Evolutionary conservation across 2,797 vertebrate species (phyloP).

Genomic region (Harpagifer antarcticus): DNA sequence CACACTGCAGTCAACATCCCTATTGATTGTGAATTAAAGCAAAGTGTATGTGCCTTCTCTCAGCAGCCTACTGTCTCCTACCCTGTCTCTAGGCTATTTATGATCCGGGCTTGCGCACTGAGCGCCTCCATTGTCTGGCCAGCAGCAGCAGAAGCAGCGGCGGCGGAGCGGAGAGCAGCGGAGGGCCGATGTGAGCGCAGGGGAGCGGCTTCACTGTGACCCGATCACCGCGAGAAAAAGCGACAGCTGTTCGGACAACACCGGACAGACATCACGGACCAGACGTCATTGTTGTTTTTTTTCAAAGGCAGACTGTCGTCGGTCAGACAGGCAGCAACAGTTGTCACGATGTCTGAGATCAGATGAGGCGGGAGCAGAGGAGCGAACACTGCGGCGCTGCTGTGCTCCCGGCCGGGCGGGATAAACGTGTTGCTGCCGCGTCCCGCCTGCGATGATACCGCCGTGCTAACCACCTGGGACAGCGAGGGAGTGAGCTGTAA

Average conservation of each 20-base stretch:
- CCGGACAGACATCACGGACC: conserved; percentile 29
- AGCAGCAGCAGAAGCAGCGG: conserved; percentile 49
- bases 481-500: conserved; percentile 23
- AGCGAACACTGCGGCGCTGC: conserved; percentile 67
- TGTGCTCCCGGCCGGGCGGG: conserved; percentile 53
- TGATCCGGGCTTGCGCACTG: conserved; percentile 84
- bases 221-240: conserved; percentile 62
- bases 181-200: conserved; percentile 69
- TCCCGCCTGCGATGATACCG: conserved; percentile 57
- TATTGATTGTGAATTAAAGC: conserved; percentile 4
- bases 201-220: conserved; percentile 78
- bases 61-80: conserved; percentile 33
- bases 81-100: conserved; percentile 55
- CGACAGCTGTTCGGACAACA: conserved; percentile 49
- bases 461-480: conserved; percentile 55
- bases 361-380: conserved; percentile 69
- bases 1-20: background rate
- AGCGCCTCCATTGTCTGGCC: conserved; percentile 82
- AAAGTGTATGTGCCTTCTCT: conserved; percentile 8
- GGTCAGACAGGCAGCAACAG: conserved; percentile 78
- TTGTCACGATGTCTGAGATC: conserved; percentile 80
- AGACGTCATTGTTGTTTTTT: conserved; percentile 32
- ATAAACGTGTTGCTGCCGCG: conserved; percentile 48
- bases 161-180: conserved; percentile 45
- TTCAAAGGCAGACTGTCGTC: conserved; percentile 48